Percentiles rank a stretch among this genome's conserved stretches.
These are phyloP conservation scores for Criorhina ranunculi DNA, from an alignment of 2,888 invertebrate genomes.

Conservation along the genomic window DNA sequence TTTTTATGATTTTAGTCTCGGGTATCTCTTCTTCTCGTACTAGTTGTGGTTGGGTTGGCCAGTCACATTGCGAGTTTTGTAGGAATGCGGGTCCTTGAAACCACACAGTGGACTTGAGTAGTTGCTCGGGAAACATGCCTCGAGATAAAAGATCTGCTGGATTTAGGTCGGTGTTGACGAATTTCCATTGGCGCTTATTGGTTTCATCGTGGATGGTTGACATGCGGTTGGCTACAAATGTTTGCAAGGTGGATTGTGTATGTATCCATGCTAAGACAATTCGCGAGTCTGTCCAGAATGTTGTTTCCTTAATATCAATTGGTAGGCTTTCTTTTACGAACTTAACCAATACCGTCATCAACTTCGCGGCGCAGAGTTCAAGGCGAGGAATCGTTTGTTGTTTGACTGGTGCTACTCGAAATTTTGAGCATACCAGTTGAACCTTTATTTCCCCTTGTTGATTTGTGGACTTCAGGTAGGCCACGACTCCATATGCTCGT, in stretches of 20 bases:
- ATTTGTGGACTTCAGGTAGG: not conserved
- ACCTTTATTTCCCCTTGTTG: not conserved
- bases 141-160: too few species aligned
- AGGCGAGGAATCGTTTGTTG: not conserved
- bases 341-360: not conserved
- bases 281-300: constrained; percentile 1
- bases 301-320: constrained; percentile 2
- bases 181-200: not conserved
- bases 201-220: not conserved
- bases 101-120: too few species aligned
- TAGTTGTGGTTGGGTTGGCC: too few species aligned
- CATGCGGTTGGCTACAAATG: not conserved
- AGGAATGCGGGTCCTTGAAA: too few species aligned
- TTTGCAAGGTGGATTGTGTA: not conserved
- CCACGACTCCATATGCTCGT: not conserved
- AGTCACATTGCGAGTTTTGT: too few species aligned
- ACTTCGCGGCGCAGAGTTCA: not conserved
- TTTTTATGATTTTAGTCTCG: too few species aligned
- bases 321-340: not conserved
- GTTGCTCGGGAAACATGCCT: too few species aligned
- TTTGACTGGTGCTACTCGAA: too few species aligned
- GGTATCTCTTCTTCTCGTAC: too few species aligned
- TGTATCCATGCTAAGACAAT: constrained; percentile 1
- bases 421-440: too few species aligned
- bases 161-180: too few species aligned